A percentile compares a stretch with the other conserved stretches of the same genome.
phyloP scores from a whole-genome alignment of 2,797 vertebrate genomes.

The Amazona finschi region DNA sequence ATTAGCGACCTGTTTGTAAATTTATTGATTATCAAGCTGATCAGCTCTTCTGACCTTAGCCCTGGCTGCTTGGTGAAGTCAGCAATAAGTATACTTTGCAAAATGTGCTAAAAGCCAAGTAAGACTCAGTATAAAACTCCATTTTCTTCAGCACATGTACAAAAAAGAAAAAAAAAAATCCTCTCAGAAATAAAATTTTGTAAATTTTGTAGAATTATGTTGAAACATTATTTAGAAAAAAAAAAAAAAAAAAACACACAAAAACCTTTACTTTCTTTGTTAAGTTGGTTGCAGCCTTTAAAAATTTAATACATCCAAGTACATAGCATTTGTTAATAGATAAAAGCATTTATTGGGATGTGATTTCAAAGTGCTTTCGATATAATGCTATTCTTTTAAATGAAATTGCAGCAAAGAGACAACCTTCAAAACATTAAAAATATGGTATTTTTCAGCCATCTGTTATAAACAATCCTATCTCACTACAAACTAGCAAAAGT shows the following conservation, averaged over 20 bases:
- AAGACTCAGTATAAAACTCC: constrained; percentile 50
- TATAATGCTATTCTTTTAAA: background rate
- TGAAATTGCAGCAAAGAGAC: background rate
- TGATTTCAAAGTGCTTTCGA: background rate
- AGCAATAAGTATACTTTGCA: constrained; percentile 42
- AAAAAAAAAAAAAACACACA: background rate
- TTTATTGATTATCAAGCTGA: constrained; percentile 38
- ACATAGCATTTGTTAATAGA: background rate
- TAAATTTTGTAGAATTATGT: background rate
- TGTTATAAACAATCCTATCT: background rate
- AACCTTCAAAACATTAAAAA: background rate
- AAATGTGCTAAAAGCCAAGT: constrained; percentile 1
- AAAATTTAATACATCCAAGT: background rate
- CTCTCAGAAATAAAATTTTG: background rate
- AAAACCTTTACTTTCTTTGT: background rate
- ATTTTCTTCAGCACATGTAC: constrained; percentile 18
- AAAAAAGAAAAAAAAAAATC: background rate
- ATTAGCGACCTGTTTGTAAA: background rate
- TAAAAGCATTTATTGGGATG: background rate
- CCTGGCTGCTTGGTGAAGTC: background rate
- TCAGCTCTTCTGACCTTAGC: constrained; percentile 42
- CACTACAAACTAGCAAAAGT: background rate
- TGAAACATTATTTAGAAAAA: background rate
- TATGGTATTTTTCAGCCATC: background rate
- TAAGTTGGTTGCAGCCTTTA: background rate